phyloP scores from a whole-genome alignment of 1,140 invertebrate genomes.

The Leptoteleia sp. region DNA sequence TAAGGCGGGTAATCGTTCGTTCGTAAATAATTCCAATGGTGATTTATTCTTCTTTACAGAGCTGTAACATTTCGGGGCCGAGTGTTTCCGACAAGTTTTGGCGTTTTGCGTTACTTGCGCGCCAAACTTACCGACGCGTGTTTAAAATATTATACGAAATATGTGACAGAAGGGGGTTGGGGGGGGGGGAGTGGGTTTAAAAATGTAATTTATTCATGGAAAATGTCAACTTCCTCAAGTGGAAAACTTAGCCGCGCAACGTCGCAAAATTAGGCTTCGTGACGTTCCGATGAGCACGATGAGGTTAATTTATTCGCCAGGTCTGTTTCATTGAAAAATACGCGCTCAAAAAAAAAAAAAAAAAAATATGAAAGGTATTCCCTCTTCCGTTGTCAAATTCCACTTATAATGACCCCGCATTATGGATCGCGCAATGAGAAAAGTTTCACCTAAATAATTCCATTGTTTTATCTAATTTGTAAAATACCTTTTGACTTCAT shows the following conservation, averaged over 20 bases:
- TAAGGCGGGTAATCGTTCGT: conserved; percentile 13
- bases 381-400: too few relatives aligned
- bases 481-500: too few relatives aligned
- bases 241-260: conserved; percentile 32
- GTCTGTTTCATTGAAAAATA: conserved; percentile 20
- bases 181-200: conserved; percentile 5
- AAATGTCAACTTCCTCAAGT: conserved; percentile 49
- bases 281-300: conserved; percentile 7
- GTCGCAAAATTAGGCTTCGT: conserved; percentile 38
- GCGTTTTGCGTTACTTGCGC: conserved; percentile 48
- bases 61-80: conserved; percentile 23
- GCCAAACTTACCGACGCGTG: conserved; percentile 51
- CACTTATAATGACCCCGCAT: too few relatives aligned
- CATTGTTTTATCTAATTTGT: too few relatives aligned
- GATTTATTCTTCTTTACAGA: conserved; percentile 36
- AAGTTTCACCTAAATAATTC: too few relatives aligned
- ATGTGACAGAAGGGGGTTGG: neutral
- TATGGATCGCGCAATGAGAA: too few relatives aligned
- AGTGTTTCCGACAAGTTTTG: conserved; percentile 61
- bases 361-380: too few relatives aligned
- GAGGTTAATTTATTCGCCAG: conserved; percentile 28
- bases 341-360: neutral
- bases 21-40: conserved; percentile 44
- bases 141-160: conserved; percentile 51
- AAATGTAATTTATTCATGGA: conserved; percentile 61